These are phyloP conservation scores for Hyperopisus bebe DNA, from an alignment of 2,113 vertebrate genomes.

Conservation along the genomic window DNA sequence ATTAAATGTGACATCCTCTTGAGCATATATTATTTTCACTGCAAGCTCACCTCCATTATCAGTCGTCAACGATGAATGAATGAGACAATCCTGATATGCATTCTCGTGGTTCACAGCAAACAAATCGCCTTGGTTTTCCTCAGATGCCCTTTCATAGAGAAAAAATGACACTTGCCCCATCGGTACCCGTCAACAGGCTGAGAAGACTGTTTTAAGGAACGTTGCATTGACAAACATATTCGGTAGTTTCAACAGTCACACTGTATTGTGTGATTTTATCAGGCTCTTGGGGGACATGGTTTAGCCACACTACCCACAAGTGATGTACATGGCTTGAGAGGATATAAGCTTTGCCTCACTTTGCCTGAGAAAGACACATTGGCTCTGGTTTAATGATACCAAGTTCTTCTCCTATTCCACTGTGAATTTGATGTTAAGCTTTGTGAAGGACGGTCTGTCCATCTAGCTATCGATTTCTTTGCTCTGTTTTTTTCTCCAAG, in stretches of 20 bases:
- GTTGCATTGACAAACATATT: neutral
- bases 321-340: neutral
- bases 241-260: neutral
- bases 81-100: neutral
- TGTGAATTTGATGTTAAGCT: neutral
- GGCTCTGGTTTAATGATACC: constrained; percentile 8
- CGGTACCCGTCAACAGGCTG: neutral
- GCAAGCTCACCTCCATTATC: neutral
- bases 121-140: neutral
- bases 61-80: neutral
- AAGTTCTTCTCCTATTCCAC: neutral
- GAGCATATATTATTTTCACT: neutral
- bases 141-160: neutral
- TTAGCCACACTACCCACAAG: neutral
- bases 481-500: constrained; percentile 27
- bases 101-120: neutral
- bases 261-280: neutral
- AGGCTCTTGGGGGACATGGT: neutral
- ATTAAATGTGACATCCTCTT: neutral
- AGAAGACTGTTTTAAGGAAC: neutral
- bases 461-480: constrained; percentile 51
- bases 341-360: neutral
- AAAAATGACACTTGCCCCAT: neutral
- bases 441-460: constrained; percentile 25
- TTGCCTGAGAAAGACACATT: neutral